phyloP scores from a whole-genome alignment of 2,797 vertebrate genomes.

The Lagorchestes hirsutus region DNA sequence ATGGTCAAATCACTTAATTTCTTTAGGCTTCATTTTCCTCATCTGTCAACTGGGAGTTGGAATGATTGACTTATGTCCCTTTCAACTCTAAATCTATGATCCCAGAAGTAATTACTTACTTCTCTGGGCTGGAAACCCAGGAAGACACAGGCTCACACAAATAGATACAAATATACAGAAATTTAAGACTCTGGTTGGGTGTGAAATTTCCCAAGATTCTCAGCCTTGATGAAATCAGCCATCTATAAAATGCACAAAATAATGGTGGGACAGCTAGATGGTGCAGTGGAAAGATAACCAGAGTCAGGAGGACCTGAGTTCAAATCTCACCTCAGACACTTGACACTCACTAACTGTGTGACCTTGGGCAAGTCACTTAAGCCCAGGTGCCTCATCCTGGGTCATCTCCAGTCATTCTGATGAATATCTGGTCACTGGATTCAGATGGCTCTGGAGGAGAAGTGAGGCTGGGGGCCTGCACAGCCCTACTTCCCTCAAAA shows the following conservation, averaged over 20 bases:
- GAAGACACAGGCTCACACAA: neutral
- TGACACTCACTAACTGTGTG: no score
- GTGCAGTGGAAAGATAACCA: no score
- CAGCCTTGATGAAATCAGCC: neutral
- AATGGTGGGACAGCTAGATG: neutral
- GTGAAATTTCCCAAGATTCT: neutral
- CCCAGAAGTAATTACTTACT: neutral
- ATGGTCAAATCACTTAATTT: neutral
- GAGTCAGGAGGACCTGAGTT: no score
- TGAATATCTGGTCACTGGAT: no score
- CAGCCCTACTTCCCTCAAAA: no score
- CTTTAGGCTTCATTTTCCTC: neutral
- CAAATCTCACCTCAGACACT: no score
- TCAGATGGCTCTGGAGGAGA: no score
- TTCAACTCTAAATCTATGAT: neutral
- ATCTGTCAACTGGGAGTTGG: neutral
- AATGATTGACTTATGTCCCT: neutral
- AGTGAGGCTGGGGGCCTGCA: no score
- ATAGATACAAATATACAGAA: neutral
- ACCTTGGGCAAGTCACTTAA: no score
- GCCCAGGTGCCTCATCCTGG: no score
- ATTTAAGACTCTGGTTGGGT: neutral
- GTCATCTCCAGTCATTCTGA: no score
- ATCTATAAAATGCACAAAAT: neutral
- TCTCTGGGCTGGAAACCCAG: neutral